A percentile compares a stretch with the other conserved stretches of the same genome.
Evolutionary conservation across 2,797 vertebrate species (phyloP).

Genomic region (Neostethus bicornis): DNA sequence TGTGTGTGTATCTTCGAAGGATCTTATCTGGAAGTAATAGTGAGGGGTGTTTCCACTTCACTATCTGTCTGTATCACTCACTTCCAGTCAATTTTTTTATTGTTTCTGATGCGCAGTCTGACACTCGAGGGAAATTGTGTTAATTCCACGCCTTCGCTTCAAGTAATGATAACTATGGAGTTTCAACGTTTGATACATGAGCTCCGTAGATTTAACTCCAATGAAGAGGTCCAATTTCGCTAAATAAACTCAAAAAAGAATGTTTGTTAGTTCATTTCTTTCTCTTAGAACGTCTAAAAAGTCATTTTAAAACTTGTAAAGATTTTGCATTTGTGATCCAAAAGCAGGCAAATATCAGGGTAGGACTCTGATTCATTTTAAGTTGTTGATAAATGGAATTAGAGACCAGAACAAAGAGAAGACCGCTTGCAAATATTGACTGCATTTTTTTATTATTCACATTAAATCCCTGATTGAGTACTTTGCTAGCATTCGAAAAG

Average conservation of each 20-base stretch:
- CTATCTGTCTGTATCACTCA: slow-evolving; percentile 7
- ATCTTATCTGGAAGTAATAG: slow-evolving; percentile 50
- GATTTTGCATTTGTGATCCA: neutral
- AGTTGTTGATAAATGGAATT: neutral
- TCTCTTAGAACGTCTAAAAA: no score
- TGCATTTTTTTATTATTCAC: slow-evolving; percentile 13
- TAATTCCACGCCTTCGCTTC: slow-evolving; percentile 56
- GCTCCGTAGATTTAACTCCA: slow-evolving; percentile 55
- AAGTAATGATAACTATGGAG: slow-evolving; percentile 58
- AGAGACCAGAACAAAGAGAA: neutral
- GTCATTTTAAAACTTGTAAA: neutral
- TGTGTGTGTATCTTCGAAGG: slow-evolving; percentile 55
- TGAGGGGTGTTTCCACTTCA: slow-evolving; percentile 35
- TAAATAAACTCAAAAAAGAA: neutral
- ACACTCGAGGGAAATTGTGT: slow-evolving; percentile 42
- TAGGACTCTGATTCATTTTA: neutral
- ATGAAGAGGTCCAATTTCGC: slow-evolving; percentile 17
- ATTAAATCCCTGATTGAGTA: slow-evolving; percentile 7
- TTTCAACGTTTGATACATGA: slow-evolving; percentile 65
- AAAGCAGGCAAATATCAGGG: neutral
- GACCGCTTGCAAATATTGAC: neutral
- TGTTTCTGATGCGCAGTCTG: slow-evolving; percentile 37
- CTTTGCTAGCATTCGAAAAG: slow-evolving; percentile 16
- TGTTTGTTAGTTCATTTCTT: slow-evolving; percentile 11
- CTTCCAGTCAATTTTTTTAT: slow-evolving; percentile 36